phyloP scores from a whole-genome alignment of 2,888 invertebrate genomes.

The Nephrotoma flavescens region DNA sequence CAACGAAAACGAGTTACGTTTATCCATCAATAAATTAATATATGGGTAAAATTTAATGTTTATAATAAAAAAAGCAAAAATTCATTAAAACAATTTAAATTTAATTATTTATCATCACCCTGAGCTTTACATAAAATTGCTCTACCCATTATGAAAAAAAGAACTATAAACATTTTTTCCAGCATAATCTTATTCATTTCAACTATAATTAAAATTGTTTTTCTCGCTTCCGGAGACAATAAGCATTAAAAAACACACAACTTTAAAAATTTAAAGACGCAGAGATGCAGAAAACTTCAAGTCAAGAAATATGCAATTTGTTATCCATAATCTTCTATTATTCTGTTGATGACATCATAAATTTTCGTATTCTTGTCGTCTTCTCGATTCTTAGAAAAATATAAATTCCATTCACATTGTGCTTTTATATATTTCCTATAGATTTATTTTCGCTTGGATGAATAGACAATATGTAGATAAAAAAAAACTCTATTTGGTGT shows the following conservation, averaged over 20 bases:
- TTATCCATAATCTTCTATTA: background rate
- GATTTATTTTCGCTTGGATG: background rate
- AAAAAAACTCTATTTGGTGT: background rate
- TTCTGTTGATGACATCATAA: background rate
- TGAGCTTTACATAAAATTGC: background rate
- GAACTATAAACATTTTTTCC: background rate
- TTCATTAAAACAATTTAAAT: too few relatives aligned
- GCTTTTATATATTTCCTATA: background rate
- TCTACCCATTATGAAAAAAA: background rate
- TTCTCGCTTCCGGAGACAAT: background rate
- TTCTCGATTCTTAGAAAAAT: background rate
- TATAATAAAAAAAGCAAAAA: too few relatives aligned
- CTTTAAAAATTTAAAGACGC: background rate
- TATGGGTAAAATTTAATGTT: too few relatives aligned
- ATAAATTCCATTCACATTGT: background rate
- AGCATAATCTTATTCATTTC: background rate
- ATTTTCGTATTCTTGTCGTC: background rate
- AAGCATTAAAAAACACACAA: background rate
- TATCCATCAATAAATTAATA: too few relatives aligned
- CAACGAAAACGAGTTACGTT: too few relatives aligned
- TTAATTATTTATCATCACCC: background rate
- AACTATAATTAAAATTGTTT: background rate
- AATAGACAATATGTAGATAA: background rate
- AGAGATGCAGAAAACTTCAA: background rate
- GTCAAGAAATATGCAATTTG: background rate